phyloP scores from a whole-genome alignment of 2,113 vertebrate species.

The Pagrus major region DNA sequence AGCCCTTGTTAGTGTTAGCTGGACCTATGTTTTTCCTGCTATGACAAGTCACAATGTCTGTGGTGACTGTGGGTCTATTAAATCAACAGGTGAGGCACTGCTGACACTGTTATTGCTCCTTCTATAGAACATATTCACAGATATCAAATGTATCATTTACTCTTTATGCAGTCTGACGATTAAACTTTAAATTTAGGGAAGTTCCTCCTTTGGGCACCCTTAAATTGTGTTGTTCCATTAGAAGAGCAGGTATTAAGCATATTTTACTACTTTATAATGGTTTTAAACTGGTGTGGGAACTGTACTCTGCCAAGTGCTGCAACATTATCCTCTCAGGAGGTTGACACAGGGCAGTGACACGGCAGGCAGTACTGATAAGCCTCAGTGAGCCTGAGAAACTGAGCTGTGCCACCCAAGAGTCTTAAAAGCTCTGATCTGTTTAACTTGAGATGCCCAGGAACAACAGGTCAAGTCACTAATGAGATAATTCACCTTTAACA shows the following conservation, averaged over 20 bases:
- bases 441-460: constrained; percentile 51
- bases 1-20: not conserved
- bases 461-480: constrained; percentile 53
- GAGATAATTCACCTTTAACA: constrained; percentile 58
- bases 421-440: constrained; percentile 62
- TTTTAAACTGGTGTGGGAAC: constrained; percentile 29
- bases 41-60: not conserved
- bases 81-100: not conserved
- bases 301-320: not conserved
- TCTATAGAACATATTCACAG: not conserved
- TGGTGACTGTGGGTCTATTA: not conserved
- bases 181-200: not conserved
- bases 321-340: constrained; percentile 21
- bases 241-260: not conserved
- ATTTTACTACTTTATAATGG: not conserved
- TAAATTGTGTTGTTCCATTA: not conserved
- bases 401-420: constrained; percentile 45
- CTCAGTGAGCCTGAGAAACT: constrained; percentile 38
- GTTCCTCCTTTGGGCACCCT: not conserved
- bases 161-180: not conserved
- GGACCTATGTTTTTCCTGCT: not conserved
- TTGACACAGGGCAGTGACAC: constrained; percentile 40
- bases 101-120: not conserved
- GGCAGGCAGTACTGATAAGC: constrained; percentile 48
- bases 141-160: not conserved